Conservation (phyloP, 2,113 vertebrate species). For the Odocoileus hemionus region DNA sequence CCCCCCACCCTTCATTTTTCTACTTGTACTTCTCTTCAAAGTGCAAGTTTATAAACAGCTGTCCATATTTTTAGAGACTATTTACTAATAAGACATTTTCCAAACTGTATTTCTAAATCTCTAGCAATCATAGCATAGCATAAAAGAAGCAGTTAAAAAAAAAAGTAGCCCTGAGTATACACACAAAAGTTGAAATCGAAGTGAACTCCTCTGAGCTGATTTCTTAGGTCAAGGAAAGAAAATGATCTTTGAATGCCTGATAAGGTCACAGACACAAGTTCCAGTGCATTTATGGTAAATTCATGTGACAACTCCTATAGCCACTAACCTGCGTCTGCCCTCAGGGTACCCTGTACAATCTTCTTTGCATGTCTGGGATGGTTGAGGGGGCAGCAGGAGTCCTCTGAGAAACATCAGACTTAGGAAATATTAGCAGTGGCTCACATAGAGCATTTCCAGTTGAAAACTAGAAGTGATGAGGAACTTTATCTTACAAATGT, state of each 20-base stretch:
- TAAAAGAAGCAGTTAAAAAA: not conserved
- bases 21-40: not conserved
- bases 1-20: not conserved
- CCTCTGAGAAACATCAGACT: not conserved
- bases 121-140: not conserved
- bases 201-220: not conserved
- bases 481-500: not conserved
- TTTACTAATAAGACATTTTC: not conserved
- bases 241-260: not conserved
- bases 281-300: not conserved
- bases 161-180: not conserved
- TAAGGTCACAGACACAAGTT: not conserved
- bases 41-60: not conserved
- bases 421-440: conserved; percentile 5
- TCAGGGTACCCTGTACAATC: accelerated
- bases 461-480: not conserved
- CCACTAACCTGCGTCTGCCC: not conserved
- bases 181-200: not conserved
- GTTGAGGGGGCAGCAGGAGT: not conserved
- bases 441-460: not conserved
- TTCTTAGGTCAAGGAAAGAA: not conserved
- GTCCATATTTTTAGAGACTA: not conserved
- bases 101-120: not conserved
- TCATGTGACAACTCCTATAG: not conserved
- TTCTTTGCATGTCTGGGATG: not conserved